Conservation (phyloP, 2,113 vertebrate genomes). For the Sitta europaea region DNA sequence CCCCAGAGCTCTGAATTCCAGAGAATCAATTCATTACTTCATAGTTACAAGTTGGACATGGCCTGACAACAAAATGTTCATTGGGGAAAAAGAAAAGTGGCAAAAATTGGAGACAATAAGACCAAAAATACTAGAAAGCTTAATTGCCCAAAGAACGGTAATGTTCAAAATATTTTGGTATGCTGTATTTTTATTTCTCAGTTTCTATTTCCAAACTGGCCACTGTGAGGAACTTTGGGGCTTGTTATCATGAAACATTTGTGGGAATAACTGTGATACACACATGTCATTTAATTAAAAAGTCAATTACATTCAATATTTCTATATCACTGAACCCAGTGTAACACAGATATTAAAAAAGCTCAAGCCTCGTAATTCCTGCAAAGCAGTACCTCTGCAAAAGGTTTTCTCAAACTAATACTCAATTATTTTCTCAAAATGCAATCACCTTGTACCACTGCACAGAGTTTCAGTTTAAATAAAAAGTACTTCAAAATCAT, state of each 20-base stretch:
- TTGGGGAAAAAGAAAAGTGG: fast-evolving
- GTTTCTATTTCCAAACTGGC: background rate
- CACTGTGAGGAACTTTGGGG: background rate
- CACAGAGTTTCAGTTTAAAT: background rate
- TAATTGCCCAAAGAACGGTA: background rate
- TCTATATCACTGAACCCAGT: background rate
- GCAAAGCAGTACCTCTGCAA: background rate
- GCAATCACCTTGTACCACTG: background rate
- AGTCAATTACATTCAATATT: background rate
- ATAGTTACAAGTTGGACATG: background rate
- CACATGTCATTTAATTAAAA: background rate
- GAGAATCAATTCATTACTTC: background rate
- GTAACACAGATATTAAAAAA: background rate
- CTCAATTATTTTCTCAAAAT: background rate
- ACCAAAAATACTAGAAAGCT: background rate
- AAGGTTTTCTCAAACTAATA: background rate
- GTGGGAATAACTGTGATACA: background rate
- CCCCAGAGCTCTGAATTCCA: background rate
- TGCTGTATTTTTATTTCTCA: background rate
- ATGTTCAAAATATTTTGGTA: background rate
- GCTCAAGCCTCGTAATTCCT: background rate
- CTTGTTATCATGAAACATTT: background rate
- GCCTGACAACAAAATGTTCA: background rate
- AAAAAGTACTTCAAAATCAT: background rate
- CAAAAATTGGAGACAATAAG: background rate